Conservation (phyloP, 2,888 invertebrate species). For the Tenthredo mesomela region DNA sequence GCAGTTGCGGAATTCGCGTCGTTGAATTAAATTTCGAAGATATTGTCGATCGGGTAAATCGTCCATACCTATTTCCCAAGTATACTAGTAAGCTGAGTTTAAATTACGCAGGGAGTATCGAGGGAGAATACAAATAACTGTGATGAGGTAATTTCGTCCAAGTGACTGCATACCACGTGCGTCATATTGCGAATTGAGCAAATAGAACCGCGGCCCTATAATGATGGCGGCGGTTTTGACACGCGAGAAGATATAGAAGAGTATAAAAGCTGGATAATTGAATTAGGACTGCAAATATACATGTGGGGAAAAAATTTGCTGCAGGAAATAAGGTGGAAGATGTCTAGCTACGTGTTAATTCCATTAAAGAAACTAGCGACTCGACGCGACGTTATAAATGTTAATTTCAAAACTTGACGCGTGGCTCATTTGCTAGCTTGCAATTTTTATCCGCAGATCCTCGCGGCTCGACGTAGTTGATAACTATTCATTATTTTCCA, state of each 20-base stretch:
- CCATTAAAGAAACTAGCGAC: neutral
- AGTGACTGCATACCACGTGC: neutral
- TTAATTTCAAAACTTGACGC: neutral
- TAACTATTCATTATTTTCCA: constrained; percentile 60
- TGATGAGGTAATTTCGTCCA: neutral
- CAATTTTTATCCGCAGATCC: neutral
- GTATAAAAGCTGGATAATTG: neutral
- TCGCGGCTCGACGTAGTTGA: constrained; percentile 50
- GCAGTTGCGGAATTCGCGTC: neutral
- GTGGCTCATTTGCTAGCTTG: neutral
- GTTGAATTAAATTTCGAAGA: neutral
- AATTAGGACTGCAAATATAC: neutral
- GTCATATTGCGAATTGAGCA: neutral
- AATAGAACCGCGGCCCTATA: neutral
- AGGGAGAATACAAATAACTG: constrained; percentile 15
- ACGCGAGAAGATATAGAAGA: neutral
- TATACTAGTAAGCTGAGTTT: neutral
- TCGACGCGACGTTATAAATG: neutral
- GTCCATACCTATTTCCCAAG: neutral
- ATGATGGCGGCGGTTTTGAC: neutral
- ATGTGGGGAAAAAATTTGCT: neutral
- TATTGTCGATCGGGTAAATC: neutral
- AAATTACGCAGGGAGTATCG: constrained; percentile 10
- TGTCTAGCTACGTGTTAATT: neutral
- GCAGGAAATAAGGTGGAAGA: neutral